phyloP scores from a whole-genome alignment of 2,113 vertebrate genomes.

The Otocyon megalotis region DNA sequence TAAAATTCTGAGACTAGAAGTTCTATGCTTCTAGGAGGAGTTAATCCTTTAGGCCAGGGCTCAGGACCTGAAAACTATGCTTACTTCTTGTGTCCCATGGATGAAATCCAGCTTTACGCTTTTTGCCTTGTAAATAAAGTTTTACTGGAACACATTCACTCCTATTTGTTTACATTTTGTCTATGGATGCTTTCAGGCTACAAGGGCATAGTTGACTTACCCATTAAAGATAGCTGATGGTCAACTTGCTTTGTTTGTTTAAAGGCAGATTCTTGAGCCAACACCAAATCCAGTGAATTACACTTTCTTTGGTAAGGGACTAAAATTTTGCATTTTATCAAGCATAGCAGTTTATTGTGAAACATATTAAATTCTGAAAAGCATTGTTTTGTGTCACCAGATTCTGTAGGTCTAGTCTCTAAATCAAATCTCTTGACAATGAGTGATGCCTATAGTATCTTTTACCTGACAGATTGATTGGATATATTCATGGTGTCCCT shows the following conservation, averaged over 20 bases:
- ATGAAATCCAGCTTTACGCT: neutral
- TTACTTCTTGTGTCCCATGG: neutral
- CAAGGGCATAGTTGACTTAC: neutral
- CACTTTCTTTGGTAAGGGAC: neutral
- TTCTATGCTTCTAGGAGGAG: neutral
- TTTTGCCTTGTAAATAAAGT: neutral
- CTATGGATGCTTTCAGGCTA: neutral
- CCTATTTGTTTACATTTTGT: neutral
- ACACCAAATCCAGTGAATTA: neutral
- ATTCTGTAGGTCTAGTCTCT: slow-evolving; percentile 43
- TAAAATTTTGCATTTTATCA: slow-evolving; percentile 11
- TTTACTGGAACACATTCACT: neutral
- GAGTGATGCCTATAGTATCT: neutral
- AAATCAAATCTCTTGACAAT: slow-evolving; percentile 38
- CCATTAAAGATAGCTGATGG: neutral
- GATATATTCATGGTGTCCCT: neutral
- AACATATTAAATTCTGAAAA: slow-evolving; percentile 45
- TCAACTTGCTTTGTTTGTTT: neutral
- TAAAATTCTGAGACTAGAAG: neutral
- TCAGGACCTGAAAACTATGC: neutral
- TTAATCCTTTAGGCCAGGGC: neutral
- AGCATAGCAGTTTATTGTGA: neutral
- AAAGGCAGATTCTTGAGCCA: neutral
- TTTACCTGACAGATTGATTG: slow-evolving; percentile 40
- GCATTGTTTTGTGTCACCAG: neutral